phyloP scores from a whole-genome alignment of 2,888 invertebrate species.

The Drosophila differens region DNA sequence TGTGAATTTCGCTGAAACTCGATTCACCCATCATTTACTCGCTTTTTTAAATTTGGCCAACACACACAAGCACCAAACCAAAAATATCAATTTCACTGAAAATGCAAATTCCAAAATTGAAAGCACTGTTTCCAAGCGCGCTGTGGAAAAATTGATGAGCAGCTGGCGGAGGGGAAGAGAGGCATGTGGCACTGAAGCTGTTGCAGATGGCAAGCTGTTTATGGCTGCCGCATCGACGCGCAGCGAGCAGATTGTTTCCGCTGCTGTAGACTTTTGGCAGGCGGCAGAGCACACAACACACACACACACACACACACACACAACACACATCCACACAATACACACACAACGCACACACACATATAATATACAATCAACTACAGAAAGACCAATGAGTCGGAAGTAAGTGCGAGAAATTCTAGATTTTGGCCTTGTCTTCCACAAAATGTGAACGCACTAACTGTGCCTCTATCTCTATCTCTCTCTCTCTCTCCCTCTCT shows the following conservation, averaged over 20 bases:
- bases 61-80: conserved; percentile 13
- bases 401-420: conserved; percentile 72
- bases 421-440: conserved; percentile 42
- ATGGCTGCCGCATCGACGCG: conserved; percentile 78
- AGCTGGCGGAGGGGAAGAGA: background rate
- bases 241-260: conserved; percentile 78
- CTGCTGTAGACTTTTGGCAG: conserved; percentile 74
- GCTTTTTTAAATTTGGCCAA: conserved; percentile 54
- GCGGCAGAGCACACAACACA: conserved; percentile 28
- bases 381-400: conserved; percentile 71
- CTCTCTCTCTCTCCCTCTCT: background rate
- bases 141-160: background rate
- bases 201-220: conserved; percentile 61
- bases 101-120: conserved; percentile 76
- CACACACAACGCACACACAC: conserved; percentile 13
- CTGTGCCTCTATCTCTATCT: background rate
- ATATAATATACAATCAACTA: conserved; percentile 28
- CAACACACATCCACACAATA: conserved; percentile 10
- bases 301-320: conserved; percentile 15
- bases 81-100: conserved; percentile 76
- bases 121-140: conserved; percentile 35
- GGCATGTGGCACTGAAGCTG: conserved; percentile 18
- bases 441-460: conserved; percentile 27
- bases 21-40: conserved; percentile 71
- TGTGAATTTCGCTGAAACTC: conserved; percentile 59